These are phyloP conservation scores for Camponotus fellah DNA, from an alignment of 2,888 invertebrate genomes.

Conservation along the genomic window DNA sequence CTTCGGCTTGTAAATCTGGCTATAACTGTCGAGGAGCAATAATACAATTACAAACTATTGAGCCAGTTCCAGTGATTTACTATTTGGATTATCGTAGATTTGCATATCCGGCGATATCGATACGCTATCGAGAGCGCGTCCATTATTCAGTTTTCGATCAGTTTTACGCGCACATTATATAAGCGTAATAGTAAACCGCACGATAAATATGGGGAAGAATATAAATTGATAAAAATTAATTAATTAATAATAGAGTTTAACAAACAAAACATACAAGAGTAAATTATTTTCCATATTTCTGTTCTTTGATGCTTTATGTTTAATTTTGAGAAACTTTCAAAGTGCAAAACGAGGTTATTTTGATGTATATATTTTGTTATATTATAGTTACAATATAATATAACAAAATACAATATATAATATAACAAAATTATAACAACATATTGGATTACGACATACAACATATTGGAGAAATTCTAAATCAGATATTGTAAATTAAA, in stretches of 20 bases:
- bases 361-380: background rate
- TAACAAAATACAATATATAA: too few species aligned
- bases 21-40: constrained; percentile 49
- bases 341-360: background rate
- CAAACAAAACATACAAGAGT: background rate
- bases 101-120: constrained; percentile 51
- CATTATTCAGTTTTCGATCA: constrained; percentile 32
- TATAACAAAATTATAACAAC: too few species aligned
- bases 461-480: background rate
- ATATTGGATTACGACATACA: too few species aligned
- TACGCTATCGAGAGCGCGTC: constrained; percentile 40
- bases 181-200: background rate
- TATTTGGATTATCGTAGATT: constrained; percentile 55
- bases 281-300: background rate
- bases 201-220: background rate
- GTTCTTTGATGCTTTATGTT: background rate
- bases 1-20: constrained; percentile 46
- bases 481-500: background rate
- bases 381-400: background rate
- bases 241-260: background rate
- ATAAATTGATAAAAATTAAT: background rate
- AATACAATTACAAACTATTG: constrained; percentile 56
- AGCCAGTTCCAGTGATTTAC: constrained; percentile 51
- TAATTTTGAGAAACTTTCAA: background rate
- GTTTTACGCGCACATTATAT: background rate